Evolutionary conservation across 2,888 invertebrate genomes (phyloP).

Genomic region (Agrenia bidenticulata): DNA sequence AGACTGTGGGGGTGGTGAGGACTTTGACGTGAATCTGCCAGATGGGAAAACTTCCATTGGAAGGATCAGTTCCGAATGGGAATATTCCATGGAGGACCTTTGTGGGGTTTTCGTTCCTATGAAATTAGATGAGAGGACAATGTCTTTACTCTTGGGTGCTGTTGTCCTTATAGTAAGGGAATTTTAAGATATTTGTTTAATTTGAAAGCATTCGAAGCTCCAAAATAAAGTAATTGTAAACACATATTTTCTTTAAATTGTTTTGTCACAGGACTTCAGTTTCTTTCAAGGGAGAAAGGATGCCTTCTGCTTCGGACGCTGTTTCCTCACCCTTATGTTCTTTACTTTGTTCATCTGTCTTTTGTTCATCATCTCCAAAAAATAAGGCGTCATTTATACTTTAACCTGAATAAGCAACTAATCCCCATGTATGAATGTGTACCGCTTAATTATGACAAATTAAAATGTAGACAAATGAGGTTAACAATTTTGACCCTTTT

Average conservation of each 20-base stretch:
- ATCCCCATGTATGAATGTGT: too few species aligned
- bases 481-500: too few species aligned
- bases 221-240: too few species aligned
- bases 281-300: slow-evolving; percentile 42
- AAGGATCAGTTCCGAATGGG: slow-evolving; percentile 60
- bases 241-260: neutral
- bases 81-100: slow-evolving; percentile 57
- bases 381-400: too few species aligned
- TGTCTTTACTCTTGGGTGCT: slow-evolving; percentile 60
- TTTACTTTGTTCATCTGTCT: slow-evolving; percentile 32
- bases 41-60: slow-evolving; percentile 54
- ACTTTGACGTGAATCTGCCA: slow-evolving; percentile 37
- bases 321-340: slow-evolving; percentile 37
- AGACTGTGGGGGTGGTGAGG: slow-evolving; percentile 31
- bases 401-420: too few species aligned
- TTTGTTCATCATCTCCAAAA: slow-evolving; percentile 33
- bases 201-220: too few species aligned
- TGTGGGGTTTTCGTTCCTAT: slow-evolving; percentile 60
- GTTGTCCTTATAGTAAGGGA: slow-evolving; percentile 60
- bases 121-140: slow-evolving; percentile 60
- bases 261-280: slow-evolving; percentile 33
- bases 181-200: too few species aligned
- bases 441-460: too few species aligned
- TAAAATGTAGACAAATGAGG: too few species aligned
- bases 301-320: slow-evolving; percentile 40